phyloP scores from a whole-genome alignment of 2,888 invertebrate genomes.

The Ypsolopha sequella region DNA sequence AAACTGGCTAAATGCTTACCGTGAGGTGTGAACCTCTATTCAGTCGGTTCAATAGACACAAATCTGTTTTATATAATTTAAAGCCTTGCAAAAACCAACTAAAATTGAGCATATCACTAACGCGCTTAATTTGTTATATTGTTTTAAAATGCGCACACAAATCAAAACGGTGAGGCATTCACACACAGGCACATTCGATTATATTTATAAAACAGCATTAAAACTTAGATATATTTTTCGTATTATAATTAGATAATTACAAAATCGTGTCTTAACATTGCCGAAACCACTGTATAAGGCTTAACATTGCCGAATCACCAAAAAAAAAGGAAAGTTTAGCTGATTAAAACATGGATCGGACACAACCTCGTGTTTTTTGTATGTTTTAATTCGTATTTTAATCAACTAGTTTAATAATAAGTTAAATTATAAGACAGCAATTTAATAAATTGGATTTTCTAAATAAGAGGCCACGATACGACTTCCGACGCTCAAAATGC shows the following conservation, averaged over 20 bases:
- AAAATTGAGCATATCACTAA: slow-evolving; percentile 3
- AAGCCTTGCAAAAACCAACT: no score
- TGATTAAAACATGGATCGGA: slow-evolving; percentile 3
- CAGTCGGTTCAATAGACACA: no score
- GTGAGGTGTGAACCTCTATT: no score
- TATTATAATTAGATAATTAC: slow-evolving; percentile 17
- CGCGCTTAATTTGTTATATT: slow-evolving; percentile 16
- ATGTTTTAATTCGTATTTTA: background rate
- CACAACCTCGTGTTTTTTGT: background rate
- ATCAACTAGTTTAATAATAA: slow-evolving; percentile 17
- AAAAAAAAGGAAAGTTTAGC: slow-evolving; percentile 19
- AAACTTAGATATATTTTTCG: slow-evolving; percentile 14
- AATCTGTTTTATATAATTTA: no score
- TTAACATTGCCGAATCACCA: slow-evolving; percentile 51
- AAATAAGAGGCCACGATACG: slow-evolving; percentile 21
- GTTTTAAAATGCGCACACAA: no score
- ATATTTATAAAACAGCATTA: slow-evolving; percentile 22
- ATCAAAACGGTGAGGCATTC: slow-evolving; percentile 19
- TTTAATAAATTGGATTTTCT: slow-evolving; percentile 17
- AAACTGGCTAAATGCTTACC: no score
- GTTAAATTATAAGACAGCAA: slow-evolving; percentile 20
- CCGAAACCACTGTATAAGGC: slow-evolving; percentile 21
- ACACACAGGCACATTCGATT: slow-evolving; percentile 38
- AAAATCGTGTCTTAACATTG: slow-evolving; percentile 19
- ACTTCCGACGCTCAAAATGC: slow-evolving; percentile 22